Percentiles rank a stretch among this genome's conserved stretches.
These are phyloP conservation scores for Rousettus leschenaultii DNA, from an alignment of 2,113 vertebrate genomes.

Conservation along the genomic window DNA sequence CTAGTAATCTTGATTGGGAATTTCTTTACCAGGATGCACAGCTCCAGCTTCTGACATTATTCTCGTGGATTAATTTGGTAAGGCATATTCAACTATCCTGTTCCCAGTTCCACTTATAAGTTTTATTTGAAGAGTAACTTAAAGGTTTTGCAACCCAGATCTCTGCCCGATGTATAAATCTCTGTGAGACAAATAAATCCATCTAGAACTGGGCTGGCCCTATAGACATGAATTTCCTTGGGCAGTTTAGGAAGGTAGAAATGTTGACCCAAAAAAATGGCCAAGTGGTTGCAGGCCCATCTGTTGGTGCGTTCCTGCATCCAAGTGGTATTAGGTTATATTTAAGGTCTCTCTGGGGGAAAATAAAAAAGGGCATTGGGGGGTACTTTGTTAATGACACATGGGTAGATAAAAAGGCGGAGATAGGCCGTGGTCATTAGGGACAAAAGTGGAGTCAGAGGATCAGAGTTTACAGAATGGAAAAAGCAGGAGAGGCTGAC, in stretches of 20 bases:
- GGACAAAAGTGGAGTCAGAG: not conserved
- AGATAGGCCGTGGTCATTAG: not conserved
- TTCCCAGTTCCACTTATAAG: not conserved
- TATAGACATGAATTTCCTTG: not conserved
- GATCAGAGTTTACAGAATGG: not conserved
- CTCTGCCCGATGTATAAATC: not conserved
- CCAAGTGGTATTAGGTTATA: not conserved
- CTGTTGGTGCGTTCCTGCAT: not conserved
- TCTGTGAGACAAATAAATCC: not conserved
- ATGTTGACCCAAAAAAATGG: not conserved
- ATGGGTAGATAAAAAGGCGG: not conserved
- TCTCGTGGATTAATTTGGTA: slow-evolving; percentile 86
- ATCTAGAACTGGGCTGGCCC: not conserved
- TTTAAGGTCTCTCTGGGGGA: not conserved
- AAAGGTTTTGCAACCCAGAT: not conserved
- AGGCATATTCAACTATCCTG: slow-evolving; percentile 15
- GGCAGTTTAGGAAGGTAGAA: not conserved
- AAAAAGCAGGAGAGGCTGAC: not conserved
- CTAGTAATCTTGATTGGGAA: not conserved
- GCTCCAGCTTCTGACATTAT: slow-evolving; percentile 86
- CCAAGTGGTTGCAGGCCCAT: not conserved
- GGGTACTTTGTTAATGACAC: not conserved
- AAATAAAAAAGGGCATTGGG: not conserved
- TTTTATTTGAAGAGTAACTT: not conserved
- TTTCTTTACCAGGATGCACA: slow-evolving; percentile 83